Base-by-base conservation (phyloP, 2,797 vertebrate genomes). In the Sparus aurata region DNA sequence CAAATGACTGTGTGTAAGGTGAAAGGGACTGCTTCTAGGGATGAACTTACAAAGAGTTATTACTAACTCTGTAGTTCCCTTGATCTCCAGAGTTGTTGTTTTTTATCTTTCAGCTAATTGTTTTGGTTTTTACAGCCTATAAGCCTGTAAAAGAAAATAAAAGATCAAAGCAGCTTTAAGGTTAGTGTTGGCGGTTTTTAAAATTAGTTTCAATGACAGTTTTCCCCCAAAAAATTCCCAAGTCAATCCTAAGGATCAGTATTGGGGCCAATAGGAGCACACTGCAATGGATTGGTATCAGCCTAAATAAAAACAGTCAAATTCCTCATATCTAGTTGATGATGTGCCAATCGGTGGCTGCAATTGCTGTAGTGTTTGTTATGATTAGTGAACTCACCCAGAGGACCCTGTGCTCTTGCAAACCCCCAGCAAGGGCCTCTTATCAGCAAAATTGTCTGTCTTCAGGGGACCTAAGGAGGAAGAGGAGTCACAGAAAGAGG, bases 371-470 rank as follows among this genome's bases (percentile, higher is more conserved):
- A n/a, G 30, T 55, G 4, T 58, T 50, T 45, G 15, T 25, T 69
- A 49, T 34, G 27, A 75, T 46, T 27, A 12, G 41, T 67, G 53
- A 80, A 95, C 98, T 99, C 95, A 99, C 98, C 98, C 97, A 55
- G 97, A 97, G 76, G 98, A 99, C 80, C 98, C 98, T 23, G 96
- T 95, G 92, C 97, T 99, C 95, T 99, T 99, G 95, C 98, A 99
- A 83, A 99, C 95, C 69, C 97, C 97, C 72, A 99, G 96, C 75
- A 99, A 96, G 65, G 98, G 98, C 73, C 98, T 93, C 93, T 99
- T 99, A 90, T 99, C 97, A 20, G 96, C 95, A 88, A 99, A 99
- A 81, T 90, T 96, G 90, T 99, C 98, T 67, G 87, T 95, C 90
- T 97, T 98, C 89, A 96, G 94, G 89, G 96, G 90, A 96, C 95